Base-by-base conservation (phyloP, 2,113 vertebrate genomes). In the Nicator chloris region DNA sequence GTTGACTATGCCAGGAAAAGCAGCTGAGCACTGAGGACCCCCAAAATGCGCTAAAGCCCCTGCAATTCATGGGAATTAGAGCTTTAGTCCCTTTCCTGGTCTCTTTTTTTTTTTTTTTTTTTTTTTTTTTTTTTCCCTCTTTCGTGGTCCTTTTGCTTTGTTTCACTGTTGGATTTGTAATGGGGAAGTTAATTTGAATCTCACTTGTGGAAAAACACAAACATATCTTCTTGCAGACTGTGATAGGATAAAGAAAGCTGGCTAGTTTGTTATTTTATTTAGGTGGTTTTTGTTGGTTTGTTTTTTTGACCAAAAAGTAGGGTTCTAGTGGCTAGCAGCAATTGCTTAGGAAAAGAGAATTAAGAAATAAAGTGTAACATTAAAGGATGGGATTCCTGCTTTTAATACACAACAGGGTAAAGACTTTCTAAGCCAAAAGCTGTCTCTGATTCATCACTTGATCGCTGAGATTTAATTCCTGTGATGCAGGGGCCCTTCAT, bases 271-370 rank as follows among this genome's bases (percentile, higher is more conserved):
- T 26, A 47, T 33, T 66, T 69, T 11, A 13, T 39, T 54, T 39
- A 5, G 8, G 3, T 49, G 7, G 1, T n/a, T 24, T n/a, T 66
- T 28, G 5, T 31, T 14, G 6, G 4, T 9, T 42, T 40, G n/a
- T n/a, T 23, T 44, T 81, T 65, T 76, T 22, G 0, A 35, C 14
- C 15, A 35, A 22, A 27, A 69, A 21, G 7, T 65, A n/a, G 28
- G 11, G 49, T 77, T 88, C 45, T 86, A 17, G 8, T 80, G 40
- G 15, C 24, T 72, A 80, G 60, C 22, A 49, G 19, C 24, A 70
- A 15, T 28, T 84, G 17, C 13, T 70, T 45, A 84, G 20, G 64
- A n/a, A 44, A 69, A 77, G 7, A 77, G 13, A 72, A 83, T 20
- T 61, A 40, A 65, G 45, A 78, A 73, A 64, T 47, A 1, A 63